These are phyloP conservation scores for Chiloscyllium punctatum DNA, from an alignment of 2,797 vertebrate species.

Conservation along the genomic window DNA sequence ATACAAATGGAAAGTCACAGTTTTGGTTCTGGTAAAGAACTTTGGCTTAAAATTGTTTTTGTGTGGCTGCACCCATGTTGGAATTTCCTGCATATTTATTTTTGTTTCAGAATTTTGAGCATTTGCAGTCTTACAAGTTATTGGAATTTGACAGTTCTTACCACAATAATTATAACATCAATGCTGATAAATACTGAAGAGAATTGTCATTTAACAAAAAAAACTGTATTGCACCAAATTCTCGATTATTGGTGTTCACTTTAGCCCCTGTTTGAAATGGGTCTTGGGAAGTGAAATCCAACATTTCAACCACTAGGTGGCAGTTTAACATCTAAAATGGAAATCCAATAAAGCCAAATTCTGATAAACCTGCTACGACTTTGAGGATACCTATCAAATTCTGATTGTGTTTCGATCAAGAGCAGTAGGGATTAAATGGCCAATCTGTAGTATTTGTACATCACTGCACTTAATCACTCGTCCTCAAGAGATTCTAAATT, in stretches of 20 bases:
- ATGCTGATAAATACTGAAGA: neutral
- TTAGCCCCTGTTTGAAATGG: neutral
- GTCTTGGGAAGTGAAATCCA: neutral
- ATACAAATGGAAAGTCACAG: neutral
- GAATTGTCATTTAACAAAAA: neutral
- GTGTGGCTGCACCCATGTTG: no score
- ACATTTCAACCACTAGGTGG: neutral
- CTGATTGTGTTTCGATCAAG: neutral
- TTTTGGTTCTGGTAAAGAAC: neutral
- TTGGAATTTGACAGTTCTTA: neutral
- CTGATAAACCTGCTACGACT: neutral
- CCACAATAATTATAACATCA: neutral
- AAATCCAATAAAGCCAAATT: no score
- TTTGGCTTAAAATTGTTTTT: neutral
- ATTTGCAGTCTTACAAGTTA: neutral
- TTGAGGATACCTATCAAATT: neutral
- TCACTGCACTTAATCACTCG: neutral
- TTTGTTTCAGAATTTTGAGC: neutral
- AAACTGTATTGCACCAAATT: no score
- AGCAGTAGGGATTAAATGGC: neutral
- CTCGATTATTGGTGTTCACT: neutral
- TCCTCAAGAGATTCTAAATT: neutral
- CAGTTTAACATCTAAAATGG: constrained; percentile 19
- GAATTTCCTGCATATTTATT: neutral
- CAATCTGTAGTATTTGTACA: neutral